A percentile compares a stretch with the other conserved stretches of the same genome.
Conservation (phyloP, 1,140 invertebrate genomes). For the Drosophila leontia region DNA sequence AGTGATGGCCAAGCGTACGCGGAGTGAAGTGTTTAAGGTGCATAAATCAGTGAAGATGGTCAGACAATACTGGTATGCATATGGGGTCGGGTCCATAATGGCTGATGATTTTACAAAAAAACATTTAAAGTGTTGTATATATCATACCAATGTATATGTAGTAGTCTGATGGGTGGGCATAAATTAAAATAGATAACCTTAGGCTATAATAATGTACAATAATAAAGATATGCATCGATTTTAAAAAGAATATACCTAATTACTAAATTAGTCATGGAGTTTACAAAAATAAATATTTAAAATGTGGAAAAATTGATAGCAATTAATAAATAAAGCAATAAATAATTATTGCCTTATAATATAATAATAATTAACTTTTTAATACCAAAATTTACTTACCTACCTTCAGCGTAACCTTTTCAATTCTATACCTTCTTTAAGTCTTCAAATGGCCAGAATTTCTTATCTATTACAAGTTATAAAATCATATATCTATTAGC, state of each 20-base stretch:
- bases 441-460: too few relatives aligned
- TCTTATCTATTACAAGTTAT: neutral
- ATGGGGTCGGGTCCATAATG: constrained; percentile 24
- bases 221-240: neutral
- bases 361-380: too few relatives aligned
- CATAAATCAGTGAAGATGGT: constrained; percentile 31
- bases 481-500: neutral
- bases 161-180: neutral
- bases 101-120: constrained; percentile 18
- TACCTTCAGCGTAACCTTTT: neutral
- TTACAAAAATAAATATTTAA: too few relatives aligned
- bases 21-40: constrained; percentile 42
- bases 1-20: constrained; percentile 23
- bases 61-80: constrained; percentile 22
- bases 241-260: neutral
- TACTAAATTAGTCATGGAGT: neutral
- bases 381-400: neutral
- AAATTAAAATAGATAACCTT: constrained; percentile 3
- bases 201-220: constrained; percentile 1
- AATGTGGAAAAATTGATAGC: too few relatives aligned
- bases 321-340: neutral
- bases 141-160: neutral
- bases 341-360: neutral
- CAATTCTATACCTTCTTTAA: neutral
- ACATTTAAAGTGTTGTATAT: neutral